Evolutionary conservation across 2,797 vertebrate species (phyloP), one percentile per base, ranked within the genome.

Genomic region (Botia almorhae): DNA sequence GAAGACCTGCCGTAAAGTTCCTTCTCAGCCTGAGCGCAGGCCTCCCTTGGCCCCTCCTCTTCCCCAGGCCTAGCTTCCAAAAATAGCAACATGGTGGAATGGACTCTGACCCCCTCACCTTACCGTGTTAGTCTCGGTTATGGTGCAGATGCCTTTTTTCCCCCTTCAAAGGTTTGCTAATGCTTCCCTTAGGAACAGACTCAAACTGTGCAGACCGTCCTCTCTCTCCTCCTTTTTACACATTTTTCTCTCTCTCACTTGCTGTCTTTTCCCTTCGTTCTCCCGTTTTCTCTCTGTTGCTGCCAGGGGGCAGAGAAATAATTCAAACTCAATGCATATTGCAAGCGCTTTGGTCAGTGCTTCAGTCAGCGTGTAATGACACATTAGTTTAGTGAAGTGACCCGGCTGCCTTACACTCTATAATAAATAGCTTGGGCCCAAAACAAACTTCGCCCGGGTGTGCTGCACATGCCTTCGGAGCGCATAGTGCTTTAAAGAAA

Each of bases 251-350:
- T 79, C 68, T 65, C 73, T 36, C 71, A 72, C 72, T 84, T 82
- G 85, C 83, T 81, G 85, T 87, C 81, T 60, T 79, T 39, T 56
- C 85, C 69, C 85, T 64, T 78, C 83, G 13, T 71, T 84, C 43
- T 76, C 33, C 50, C 36, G 8, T 19, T 48, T 68, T 71, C 78
- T 79, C 64, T 79, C 82, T 81, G 85, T 81, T 84, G 86, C 89
- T 89, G 92, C 92, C 90, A 91, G 80, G 48, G 90, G 92, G 92
- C 89, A 91, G 82, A 90, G 91, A 92, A 93, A 94, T 93, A 92
- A 94, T 93, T 94, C 90, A 94, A 91, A 92, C 91, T 91, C 88
- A 88, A 91, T 94, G 92, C 93, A 93, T 92, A 93, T 92, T 93
- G 92, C 90, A 92, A 89, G 85, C 89, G 83, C 88, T 91, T 87